Evolutionary conservation across 2,113 vertebrate genomes (phyloP), one percentile per base, ranked within the genome.

Genomic region (Sapayoa aenigma): DNA sequence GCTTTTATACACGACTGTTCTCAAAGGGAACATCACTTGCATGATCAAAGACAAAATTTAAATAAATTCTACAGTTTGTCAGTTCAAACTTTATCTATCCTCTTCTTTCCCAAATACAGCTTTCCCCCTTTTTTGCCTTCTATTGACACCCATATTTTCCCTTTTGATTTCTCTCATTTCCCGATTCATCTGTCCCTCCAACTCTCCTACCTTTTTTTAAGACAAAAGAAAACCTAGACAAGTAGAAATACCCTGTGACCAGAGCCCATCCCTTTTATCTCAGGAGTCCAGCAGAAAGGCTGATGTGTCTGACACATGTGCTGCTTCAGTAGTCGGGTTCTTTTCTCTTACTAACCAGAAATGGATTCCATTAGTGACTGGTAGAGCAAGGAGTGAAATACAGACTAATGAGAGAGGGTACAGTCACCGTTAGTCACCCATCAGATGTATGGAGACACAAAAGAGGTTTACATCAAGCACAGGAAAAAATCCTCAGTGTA

Each of bases 311-410:
- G 50, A 84, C 0, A 1, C 4, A 9, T 2, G 20, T n/a, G 30
- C 27, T 83, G 66, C 79, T 94, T 77, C 58, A 49, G 49, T 1
- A 83, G 44, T 17, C 72, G 75, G 9, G n/a, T 31, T 68, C 49
- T 76, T 76, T 82, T 31, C 56, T 90, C 27, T 49, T 31, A n/a
- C 35, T n/a, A 94, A 65, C 17, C 46, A 89, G 47, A 80, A 92
- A 80, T 22, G 3, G 31, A 78, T 46, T 94, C 77, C 47, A 37
- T 62, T 81, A 59, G 46, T 77, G 80, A 74, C 23, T 46, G 16
- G 41, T 15, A 84, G 37, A 73, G 39, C 5, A 1, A 81, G 42
- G 31, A 93, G 15, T 30, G 68, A 77, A 90, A 73, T 19, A 89
- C 11, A 65, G 56, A 60, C 30, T 84, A 56, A 75, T 14, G 18